Percentiles rank a stretch among this genome's conserved stretches.
Evolutionary conservation across 2,888 invertebrate species (phyloP).

Genomic region (Cordilura impudica): DNA sequence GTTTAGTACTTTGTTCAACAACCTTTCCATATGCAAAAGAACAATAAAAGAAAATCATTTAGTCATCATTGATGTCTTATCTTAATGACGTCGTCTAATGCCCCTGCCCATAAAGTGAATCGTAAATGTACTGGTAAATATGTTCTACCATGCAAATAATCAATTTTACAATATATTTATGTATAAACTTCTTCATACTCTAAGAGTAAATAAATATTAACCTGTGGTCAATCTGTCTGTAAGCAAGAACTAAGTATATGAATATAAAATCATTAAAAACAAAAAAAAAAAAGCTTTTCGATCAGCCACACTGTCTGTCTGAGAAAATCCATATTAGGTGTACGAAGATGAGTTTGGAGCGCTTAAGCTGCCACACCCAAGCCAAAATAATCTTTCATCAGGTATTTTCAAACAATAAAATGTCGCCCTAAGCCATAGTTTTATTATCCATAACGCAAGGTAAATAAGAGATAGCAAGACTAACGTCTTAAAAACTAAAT

Average conservation of each 20-base stretch:
- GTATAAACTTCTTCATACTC: constrained; percentile 53
- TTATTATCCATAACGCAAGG: constrained; percentile 58
- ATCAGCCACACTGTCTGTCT: constrained; percentile 2
- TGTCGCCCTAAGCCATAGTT: constrained; percentile 73
- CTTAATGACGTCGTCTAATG: constrained; percentile 45
- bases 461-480: constrained; percentile 3
- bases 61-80: constrained; percentile 66
- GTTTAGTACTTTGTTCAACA: constrained; percentile 51
- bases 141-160: constrained; percentile 71
- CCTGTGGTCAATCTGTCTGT: neutral
- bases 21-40: constrained; percentile 40
- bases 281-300: neutral
- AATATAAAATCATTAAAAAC: no score
- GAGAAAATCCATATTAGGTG: neutral
- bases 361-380: constrained; percentile 62
- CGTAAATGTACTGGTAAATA: constrained; percentile 32
- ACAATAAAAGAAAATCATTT: constrained; percentile 66
- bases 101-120: constrained; percentile 14
- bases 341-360: constrained; percentile 7
- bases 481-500: constrained; percentile 25
- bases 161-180: constrained; percentile 76
- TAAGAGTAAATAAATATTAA: neutral
- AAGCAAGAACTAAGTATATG: neutral
- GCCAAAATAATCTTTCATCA: constrained; percentile 70
- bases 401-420: constrained; percentile 75